A percentile compares a stretch with the other conserved stretches of the same genome.
These are phyloP conservation scores for Drosophila monieri DNA, from an alignment of 2,888 invertebrate species.

Conservation along the genomic window DNA sequence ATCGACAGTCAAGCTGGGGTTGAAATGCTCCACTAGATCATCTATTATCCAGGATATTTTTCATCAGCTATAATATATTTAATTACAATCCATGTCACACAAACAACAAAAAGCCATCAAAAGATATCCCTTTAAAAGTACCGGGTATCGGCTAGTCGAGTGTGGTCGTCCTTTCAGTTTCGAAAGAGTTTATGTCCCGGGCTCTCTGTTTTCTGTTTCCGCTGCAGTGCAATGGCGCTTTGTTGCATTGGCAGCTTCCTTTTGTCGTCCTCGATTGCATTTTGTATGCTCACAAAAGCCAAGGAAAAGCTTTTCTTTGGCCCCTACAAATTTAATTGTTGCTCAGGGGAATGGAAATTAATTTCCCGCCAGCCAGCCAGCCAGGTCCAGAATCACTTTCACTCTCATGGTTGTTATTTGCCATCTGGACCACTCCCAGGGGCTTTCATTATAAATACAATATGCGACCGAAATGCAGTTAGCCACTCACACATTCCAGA, in stretches of 20 bases:
- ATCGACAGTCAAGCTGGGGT: no score
- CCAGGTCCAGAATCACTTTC: conserved; percentile 18
- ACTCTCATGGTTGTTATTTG: conserved; percentile 20
- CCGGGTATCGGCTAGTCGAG: neutral
- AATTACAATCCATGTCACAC: no score
- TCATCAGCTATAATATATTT: no score
- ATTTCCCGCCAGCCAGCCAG: conserved; percentile 33
- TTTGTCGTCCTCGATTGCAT: conserved; percentile 41
- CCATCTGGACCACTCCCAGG: conserved; percentile 12
- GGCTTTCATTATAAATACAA: conserved; percentile 48
- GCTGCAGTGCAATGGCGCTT: conserved; percentile 13
- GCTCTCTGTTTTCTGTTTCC: conserved; percentile 20
- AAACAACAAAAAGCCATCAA: no score
- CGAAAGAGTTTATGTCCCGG: conserved; percentile 18
- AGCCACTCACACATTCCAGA: conserved; percentile 27
- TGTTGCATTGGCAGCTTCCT: conserved; percentile 30
- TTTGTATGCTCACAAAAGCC: conserved; percentile 37
- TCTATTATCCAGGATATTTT: no score
- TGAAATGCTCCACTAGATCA: no score
- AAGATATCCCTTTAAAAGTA: neutral
- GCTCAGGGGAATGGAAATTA: conserved; percentile 35
- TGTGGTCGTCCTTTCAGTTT: conserved; percentile 10
- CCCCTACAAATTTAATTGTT: conserved; percentile 34
- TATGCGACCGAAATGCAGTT: conserved; percentile 55
- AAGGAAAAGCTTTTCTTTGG: conserved; percentile 20